These are phyloP conservation scores for Cercopithecus mona DNA, from an alignment of 2,113 vertebrate genomes.

Conservation along the genomic window DNA sequence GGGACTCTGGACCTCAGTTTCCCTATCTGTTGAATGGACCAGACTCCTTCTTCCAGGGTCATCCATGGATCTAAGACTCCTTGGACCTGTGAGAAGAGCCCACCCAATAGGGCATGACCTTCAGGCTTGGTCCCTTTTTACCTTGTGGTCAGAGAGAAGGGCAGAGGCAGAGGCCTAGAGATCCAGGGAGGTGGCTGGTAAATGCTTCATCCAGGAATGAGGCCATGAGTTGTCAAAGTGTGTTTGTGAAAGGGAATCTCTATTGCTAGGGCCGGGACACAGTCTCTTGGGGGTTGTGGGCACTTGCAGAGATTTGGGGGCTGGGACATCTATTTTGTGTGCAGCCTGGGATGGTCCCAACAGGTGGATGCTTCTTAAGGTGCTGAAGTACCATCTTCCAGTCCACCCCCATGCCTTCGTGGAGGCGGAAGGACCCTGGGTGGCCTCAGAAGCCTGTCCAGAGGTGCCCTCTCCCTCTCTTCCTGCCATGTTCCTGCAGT, in stretches of 20 bases:
- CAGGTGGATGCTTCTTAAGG: background rate
- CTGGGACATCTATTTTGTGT: background rate
- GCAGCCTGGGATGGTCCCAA: background rate
- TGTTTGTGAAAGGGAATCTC: background rate
- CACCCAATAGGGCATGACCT: too few relatives aligned
- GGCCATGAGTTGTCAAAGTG: background rate
- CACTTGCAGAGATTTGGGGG: background rate
- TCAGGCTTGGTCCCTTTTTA: background rate
- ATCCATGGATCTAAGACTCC: background rate
- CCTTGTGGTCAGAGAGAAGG: too few relatives aligned
- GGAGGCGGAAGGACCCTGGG: background rate
- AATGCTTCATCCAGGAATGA: background rate
- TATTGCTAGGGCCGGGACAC: background rate
- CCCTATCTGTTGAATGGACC: background rate
- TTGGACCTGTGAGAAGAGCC: background rate
- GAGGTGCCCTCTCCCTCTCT: too few relatives aligned
- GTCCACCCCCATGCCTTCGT: accelerated
- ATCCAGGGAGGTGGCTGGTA: background rate
- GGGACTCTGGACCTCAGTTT: background rate
- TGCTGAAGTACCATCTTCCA: background rate
- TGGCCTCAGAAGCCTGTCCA: background rate
- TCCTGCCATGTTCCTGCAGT: background rate
- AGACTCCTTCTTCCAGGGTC: background rate
- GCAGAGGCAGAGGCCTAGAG: background rate
- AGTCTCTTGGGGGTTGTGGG: background rate